These are phyloP conservation scores for Phyllotreta cruciferae DNA, from an alignment of 2,888 invertebrate genomes.

Conservation along the genomic window DNA sequence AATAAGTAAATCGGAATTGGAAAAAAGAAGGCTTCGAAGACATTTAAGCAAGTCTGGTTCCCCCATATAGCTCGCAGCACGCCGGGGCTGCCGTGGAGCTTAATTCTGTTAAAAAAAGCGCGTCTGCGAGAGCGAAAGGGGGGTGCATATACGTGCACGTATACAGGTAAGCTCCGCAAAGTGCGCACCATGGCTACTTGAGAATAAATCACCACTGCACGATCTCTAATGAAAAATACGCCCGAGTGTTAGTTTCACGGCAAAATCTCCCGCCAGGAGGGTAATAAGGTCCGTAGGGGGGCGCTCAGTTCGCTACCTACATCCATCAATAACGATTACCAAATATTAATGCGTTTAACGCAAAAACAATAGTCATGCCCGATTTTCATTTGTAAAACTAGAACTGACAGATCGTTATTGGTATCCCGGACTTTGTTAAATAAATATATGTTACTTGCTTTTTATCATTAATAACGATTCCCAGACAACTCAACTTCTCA, in stretches of 20 bases:
- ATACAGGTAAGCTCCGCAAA: constrained; percentile 37
- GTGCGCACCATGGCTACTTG: constrained; percentile 40
- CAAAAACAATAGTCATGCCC: constrained; percentile 50
- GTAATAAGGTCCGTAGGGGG: constrained; percentile 59
- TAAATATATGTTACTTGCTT: constrained; percentile 26
- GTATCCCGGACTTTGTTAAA: constrained; percentile 33
- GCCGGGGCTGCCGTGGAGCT: constrained; percentile 49
- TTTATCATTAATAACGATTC: constrained; percentile 25
- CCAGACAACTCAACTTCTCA: constrained; percentile 5
- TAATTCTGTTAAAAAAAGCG: constrained; percentile 51
- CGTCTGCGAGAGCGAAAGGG: constrained; percentile 39
- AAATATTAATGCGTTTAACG: constrained; percentile 53
- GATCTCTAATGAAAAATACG: constrained; percentile 51
- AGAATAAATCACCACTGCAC: constrained; percentile 50
- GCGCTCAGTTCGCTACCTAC: constrained; percentile 56
- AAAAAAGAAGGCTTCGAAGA: constrained; percentile 33
- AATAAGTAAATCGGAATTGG: constrained; percentile 27
- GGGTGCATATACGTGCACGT: constrained; percentile 35
- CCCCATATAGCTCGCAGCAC: constrained; percentile 48
- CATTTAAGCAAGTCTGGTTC: constrained; percentile 28
- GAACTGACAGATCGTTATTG: constrained; percentile 42
- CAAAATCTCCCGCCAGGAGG: constrained; percentile 55
- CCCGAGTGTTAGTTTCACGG: constrained; percentile 53
- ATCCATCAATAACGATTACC: constrained; percentile 59
- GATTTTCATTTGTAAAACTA: constrained; percentile 46